Evolutionary conservation across 2,797 vertebrate species (phyloP).

Genomic region (Chaetophractus vellerosus): DNA sequence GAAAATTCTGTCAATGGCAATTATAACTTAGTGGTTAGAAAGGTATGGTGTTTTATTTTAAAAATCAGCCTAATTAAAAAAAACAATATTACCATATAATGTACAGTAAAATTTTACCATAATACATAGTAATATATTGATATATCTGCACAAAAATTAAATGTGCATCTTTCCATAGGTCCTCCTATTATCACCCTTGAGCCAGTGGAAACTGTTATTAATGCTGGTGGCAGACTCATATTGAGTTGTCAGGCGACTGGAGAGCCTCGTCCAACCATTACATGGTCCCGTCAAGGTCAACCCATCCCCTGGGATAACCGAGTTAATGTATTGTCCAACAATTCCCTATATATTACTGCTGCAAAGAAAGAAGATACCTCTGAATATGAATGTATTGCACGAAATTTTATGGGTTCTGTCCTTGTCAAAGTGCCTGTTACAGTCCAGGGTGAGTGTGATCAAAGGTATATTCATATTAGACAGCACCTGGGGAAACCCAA

Average conservation of each 20-base stretch:
- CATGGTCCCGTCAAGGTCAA: conserved; percentile 94
- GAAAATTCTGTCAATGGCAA: not conserved
- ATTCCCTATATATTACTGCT: conserved; percentile 92
- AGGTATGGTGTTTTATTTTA: not conserved
- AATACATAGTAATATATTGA: not conserved
- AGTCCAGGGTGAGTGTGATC: conserved; percentile 92
- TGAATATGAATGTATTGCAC: conserved; percentile 96
- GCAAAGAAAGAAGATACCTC: conserved; percentile 95
- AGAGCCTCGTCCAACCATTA: conserved; percentile 93
- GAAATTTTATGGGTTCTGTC: conserved; percentile 95
- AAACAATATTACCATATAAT: not conserved
- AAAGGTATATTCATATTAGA: not conserved
- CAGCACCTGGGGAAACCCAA: not conserved
- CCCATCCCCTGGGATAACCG: conserved; percentile 90
- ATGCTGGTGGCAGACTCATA: conserved; percentile 93
- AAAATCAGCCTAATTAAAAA: not conserved
- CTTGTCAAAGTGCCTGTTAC: conserved; percentile 92
- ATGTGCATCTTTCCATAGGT: conserved; percentile 88
- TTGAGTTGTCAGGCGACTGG: conserved; percentile 95
- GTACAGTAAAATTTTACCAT: too few species aligned
- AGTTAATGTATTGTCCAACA: conserved; percentile 91
- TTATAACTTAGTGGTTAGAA: not conserved
- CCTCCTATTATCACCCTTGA: conserved; percentile 93
- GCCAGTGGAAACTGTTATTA: conserved; percentile 92
- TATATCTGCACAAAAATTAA: not conserved